Base-by-base conservation (phyloP, 1,140 invertebrate genomes). In the Apis florea region DNA sequence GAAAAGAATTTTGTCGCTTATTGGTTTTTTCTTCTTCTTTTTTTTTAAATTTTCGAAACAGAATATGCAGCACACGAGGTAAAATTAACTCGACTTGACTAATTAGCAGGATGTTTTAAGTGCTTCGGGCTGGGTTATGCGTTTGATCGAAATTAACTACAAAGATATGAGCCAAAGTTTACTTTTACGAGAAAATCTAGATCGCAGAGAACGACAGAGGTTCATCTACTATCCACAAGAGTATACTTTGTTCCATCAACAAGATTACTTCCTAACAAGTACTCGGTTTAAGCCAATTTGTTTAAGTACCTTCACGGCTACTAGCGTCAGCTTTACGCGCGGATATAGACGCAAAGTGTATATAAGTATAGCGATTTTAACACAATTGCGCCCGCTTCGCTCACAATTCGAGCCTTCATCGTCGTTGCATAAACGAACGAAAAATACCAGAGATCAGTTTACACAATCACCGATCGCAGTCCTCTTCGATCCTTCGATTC, bases 271-370 rank as follows among this genome's bases (percentile, higher is more conserved):
- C 53, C 51, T 71, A 71, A 71, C 69, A 71, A 71, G 69, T 56
- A 71, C 69, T 71, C 69, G 51, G 69, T 71, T 71, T 71, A 56
- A 71, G 51, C 51, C 69, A 71, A 71, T 71, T 71, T 71, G 69
- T 71, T 56, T 71, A 71, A 71, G 69, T 71, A 71, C 69, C 69
- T 71, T 71, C 69, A 71, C 69, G 26, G 69, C 69, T 71, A 68
- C 21, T 15, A 24, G 47, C 66, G n/a, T 68, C n/a, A 68, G 66
- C n/a, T 68, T 51, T 68, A 1, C 3, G 2, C 3, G n/a, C 49
- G 49, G 66, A 51, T 68, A 51, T 68, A 68, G 66, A 24, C 5
- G 47, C 9, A 49, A 13, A 2, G n/a, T n/a, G 64, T 68, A 51
- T 5, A 40, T 49, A 68, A 68, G 66, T 68, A 68, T 24, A 51